Conservation (phyloP, 2,888 invertebrate species). For the Eupithecia tripunctaria region DNA sequence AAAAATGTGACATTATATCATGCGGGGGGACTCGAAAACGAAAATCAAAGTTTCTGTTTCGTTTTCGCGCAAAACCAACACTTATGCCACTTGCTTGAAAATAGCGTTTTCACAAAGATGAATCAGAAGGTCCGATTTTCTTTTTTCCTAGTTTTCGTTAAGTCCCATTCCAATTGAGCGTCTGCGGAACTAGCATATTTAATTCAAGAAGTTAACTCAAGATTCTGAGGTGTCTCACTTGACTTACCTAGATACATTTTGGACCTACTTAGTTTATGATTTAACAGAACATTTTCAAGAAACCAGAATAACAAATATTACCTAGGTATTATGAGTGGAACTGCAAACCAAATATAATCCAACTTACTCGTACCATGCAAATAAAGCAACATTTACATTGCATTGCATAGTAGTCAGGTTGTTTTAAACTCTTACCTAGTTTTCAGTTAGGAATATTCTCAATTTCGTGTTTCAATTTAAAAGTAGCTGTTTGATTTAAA, state of each 20-base stretch:
- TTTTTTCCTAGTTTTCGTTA: no score
- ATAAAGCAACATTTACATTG: neutral
- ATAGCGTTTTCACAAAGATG: no score
- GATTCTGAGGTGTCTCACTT: neutral
- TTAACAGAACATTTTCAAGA: neutral
- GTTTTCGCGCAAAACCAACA: no score
- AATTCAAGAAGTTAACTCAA: no score
- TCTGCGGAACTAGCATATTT: no score
- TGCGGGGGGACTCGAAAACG: no score
- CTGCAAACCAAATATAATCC: neutral
- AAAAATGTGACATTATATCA: no score
- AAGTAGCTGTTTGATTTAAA: slow-evolving; percentile 41
- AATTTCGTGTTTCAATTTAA: slow-evolving; percentile 22
- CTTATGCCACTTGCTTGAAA: no score
- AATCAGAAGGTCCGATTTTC: no score
- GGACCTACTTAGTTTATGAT: neutral
- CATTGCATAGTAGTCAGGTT: neutral
- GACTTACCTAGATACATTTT: no score
- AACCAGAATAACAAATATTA: neutral
- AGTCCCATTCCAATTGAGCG: no score
- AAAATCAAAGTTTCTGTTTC: no score
- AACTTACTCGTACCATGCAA: neutral
- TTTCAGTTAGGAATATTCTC: slow-evolving; percentile 22
- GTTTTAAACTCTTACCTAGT: neutral
- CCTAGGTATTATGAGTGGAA: neutral